Percentiles rank a stretch among this genome's conserved stretches.
phyloP scores from a whole-genome alignment of 2,113 vertebrate species.

The Thamnophis sirtalis region DNA sequence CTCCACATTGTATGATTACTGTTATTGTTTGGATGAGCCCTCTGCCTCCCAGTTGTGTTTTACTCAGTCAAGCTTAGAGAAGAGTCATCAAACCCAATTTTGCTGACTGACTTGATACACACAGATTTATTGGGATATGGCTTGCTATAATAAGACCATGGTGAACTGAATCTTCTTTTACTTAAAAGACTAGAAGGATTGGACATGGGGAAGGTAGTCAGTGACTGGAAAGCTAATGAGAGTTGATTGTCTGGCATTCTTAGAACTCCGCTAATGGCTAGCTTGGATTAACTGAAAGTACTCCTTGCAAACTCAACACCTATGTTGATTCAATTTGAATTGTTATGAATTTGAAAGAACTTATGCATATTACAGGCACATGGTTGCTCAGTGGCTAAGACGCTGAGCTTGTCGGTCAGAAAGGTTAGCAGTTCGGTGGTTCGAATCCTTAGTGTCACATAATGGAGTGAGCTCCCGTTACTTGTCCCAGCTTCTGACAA shows the following conservation, averaged over 20 bases:
- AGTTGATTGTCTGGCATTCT: background rate
- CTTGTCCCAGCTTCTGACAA: too few relatives aligned
- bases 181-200: background rate
- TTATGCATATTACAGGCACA: background rate
- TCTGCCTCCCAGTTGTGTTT: background rate
- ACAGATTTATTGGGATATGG: background rate
- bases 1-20: background rate
- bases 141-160: background rate
- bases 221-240: background rate
- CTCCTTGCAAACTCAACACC: background rate
- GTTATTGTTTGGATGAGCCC: background rate
- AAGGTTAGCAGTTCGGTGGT: too few relatives aligned
- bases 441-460: too few relatives aligned
- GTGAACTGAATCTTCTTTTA: background rate
- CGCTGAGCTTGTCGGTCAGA: too few relatives aligned
- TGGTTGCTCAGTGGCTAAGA: too few relatives aligned
- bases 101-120: background rate
- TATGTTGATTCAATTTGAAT: background rate
- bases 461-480: too few relatives aligned
- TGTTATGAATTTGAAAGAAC: background rate
- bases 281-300: background rate
- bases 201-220: background rate
- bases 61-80: background rate
- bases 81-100: background rate
- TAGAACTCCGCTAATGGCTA: background rate